These are phyloP conservation scores for Strix aluco DNA, from an alignment of 2,113 vertebrate species.

Conservation along the genomic window DNA sequence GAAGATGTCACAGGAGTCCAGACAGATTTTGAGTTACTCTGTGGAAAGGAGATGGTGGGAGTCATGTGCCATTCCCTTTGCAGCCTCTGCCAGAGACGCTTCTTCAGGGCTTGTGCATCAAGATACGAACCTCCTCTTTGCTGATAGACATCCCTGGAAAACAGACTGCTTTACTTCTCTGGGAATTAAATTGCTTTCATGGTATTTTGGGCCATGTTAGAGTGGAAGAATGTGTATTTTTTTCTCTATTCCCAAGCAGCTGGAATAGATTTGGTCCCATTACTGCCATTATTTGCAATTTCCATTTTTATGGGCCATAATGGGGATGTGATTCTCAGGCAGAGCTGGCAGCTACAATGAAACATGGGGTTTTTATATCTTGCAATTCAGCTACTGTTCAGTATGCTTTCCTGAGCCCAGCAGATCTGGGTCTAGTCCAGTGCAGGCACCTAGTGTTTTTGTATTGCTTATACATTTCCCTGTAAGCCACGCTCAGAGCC, in stretches of 20 bases:
- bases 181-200: not conserved
- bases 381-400: not conserved
- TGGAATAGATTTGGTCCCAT: not conserved
- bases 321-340: not conserved
- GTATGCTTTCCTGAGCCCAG: not conserved
- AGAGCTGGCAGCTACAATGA: not conserved
- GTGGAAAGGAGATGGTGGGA: not conserved
- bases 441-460: not conserved
- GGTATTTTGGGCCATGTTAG: not conserved
- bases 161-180: not conserved
- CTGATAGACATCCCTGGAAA: not conserved
- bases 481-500: not conserved
- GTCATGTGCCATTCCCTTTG: not conserved
- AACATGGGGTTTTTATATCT: not conserved
- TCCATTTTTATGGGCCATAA: constrained; percentile 10
- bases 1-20: not conserved
- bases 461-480: not conserved
- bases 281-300: constrained; percentile 12
- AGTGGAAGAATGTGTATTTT: not conserved
- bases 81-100: not conserved
- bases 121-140: not conserved
- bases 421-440: not conserved
- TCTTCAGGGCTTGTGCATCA: not conserved
- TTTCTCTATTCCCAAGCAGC: not conserved
- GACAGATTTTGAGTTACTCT: not conserved